Evolutionary conservation across 2,797 vertebrate genomes (phyloP).

Genomic region (Harpagifer antarcticus): DNA sequence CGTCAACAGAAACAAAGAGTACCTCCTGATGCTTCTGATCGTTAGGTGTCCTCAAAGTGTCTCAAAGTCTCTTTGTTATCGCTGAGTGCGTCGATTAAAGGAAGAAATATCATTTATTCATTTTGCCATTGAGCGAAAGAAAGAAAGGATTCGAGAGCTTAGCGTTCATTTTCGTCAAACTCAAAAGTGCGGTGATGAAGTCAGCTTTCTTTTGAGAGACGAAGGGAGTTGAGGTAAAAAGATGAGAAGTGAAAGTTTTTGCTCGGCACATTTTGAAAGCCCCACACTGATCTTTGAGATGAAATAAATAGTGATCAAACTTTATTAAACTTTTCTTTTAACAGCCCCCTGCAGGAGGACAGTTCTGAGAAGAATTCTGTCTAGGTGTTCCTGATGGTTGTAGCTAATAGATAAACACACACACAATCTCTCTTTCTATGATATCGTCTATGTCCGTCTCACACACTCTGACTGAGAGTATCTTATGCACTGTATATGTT

Average conservation of each 20-base stretch:
- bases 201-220: slow-evolving; percentile 79
- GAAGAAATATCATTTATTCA: slow-evolving; percentile 85
- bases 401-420: slow-evolving; percentile 33
- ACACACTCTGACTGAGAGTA: slow-evolving; percentile 2
- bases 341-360: slow-evolving; percentile 40
- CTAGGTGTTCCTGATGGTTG: slow-evolving; percentile 53
- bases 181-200: slow-evolving; percentile 75
- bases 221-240: slow-evolving; percentile 54
- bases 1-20: slow-evolving; percentile 71
- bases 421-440: slow-evolving; percentile 15
- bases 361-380: slow-evolving; percentile 55
- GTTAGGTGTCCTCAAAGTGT: slow-evolving; percentile 86
- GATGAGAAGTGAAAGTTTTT: slow-evolving; percentile 64
- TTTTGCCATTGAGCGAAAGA: slow-evolving; percentile 75
- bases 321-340: slow-evolving; percentile 76
- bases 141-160: slow-evolving; percentile 74
- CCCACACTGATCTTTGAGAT: slow-evolving; percentile 63
- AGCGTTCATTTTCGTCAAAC: slow-evolving; percentile 81
- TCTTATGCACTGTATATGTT: slow-evolving; percentile 24
- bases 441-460: background rate
- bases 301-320: slow-evolving; percentile 74
- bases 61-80: slow-evolving; percentile 82
- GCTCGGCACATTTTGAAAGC: slow-evolving; percentile 69
- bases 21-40: slow-evolving; percentile 80
- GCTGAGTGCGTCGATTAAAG: slow-evolving; percentile 81